Percentiles rank a stretch among this genome's conserved stretches.
Evolutionary conservation across 2,888 invertebrate genomes (phyloP).

Genomic region (Hirtodrosophila cameraria): DNA sequence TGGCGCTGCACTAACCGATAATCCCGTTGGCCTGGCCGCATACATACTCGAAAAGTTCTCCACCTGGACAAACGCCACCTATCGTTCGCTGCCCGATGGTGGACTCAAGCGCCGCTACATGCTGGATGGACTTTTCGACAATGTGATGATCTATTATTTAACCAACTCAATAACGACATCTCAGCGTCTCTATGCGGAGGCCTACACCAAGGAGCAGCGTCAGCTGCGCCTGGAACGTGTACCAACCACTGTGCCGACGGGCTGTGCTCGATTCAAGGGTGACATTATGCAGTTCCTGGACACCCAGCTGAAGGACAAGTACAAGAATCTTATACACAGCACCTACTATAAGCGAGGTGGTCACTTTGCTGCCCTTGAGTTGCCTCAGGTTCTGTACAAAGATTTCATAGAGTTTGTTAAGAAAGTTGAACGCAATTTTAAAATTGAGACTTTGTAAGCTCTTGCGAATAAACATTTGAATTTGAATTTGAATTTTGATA

Average conservation of each 20-base stretch:
- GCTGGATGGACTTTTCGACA: constrained; percentile 87
- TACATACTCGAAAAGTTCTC: constrained; percentile 96
- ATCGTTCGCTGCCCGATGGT: constrained; percentile 86
- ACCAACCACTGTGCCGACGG: constrained; percentile 89
- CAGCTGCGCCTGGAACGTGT: constrained; percentile 84
- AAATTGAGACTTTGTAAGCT: constrained; percentile 60
- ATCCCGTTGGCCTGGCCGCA: constrained; percentile 93
- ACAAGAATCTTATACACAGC: constrained; percentile 88
- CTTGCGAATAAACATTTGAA: constrained; percentile 18
- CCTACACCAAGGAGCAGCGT: constrained; percentile 70
- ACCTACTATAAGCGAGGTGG: constrained; percentile 89
- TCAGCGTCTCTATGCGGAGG: constrained; percentile 89
- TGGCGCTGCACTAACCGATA: constrained; percentile 85
- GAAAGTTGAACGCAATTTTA: constrained; percentile 78
- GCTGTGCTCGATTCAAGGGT: constrained; percentile 89
- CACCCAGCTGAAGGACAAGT: constrained; percentile 86
- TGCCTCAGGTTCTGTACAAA: constrained; percentile 88
- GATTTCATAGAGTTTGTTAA: constrained; percentile 88
- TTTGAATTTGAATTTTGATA: too few species aligned
- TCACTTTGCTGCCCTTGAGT: constrained; percentile 94
- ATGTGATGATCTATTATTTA: constrained; percentile 92
- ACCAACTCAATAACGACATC: constrained; percentile 90
- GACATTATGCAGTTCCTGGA: constrained; percentile 88
- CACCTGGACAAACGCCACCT: constrained; percentile 87
- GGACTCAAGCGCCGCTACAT: constrained; percentile 86